Percentiles rank a stretch among this genome's conserved stretches.
phyloP scores from a whole-genome alignment of 1,140 invertebrate genomes.

The Mesaphorura yosii region DNA sequence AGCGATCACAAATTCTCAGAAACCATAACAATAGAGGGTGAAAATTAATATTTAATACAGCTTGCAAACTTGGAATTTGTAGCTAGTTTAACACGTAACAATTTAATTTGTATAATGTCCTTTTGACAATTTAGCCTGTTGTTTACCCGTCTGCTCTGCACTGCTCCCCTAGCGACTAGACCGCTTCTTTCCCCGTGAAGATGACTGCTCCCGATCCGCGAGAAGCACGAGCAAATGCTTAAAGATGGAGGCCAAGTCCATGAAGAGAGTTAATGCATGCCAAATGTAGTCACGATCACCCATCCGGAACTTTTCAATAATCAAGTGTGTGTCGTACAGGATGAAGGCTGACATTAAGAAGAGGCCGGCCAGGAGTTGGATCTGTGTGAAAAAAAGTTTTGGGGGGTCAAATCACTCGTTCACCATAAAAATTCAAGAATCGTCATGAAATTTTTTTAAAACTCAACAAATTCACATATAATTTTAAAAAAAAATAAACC shows the following conservation, averaged over 20 bases:
- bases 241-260: conserved; percentile 29
- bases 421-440: not conserved
- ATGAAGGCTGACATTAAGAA: conserved; percentile 86
- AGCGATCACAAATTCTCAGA: too few relatives aligned
- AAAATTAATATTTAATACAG: too few relatives aligned
- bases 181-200: too few relatives aligned
- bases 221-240: conserved; percentile 29
- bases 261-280: conserved; percentile 28
- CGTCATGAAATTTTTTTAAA: conserved; percentile 1
- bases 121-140: too few relatives aligned
- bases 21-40: too few relatives aligned
- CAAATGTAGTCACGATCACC: conserved; percentile 48
- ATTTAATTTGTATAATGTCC: too few relatives aligned
- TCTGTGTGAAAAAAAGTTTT: conserved; percentile 47
- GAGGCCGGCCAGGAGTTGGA: conserved; percentile 75
- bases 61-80: too few relatives aligned
- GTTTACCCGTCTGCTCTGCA: too few relatives aligned
- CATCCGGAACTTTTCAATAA: conserved; percentile 78
- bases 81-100: too few relatives aligned
- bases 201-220: too few relatives aligned
- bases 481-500: not conserved
- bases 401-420: not conserved
- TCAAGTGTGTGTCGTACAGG: conserved; percentile 89
- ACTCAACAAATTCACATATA: not conserved
- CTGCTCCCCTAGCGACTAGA: too few relatives aligned